Evolutionary conservation across 1,140 invertebrate species (phyloP), one percentile per base, ranked within the genome.

Genomic region (Calliopsis andreniformis): DNA sequence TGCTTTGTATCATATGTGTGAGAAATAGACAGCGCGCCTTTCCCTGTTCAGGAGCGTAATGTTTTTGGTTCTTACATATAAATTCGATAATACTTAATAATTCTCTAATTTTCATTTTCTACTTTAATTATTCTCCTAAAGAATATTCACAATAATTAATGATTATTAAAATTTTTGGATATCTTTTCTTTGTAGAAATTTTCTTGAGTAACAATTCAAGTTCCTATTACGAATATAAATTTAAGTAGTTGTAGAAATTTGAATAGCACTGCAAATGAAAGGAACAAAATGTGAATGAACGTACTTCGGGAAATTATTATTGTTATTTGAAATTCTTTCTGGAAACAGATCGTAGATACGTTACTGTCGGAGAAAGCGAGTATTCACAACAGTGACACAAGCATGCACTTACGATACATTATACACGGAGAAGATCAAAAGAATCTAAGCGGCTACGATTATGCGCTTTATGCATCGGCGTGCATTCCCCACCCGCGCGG

Each of bases 361-460:
- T 53, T 58, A 81, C 62, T 80, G 78, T n/a, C 16, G 45, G 79
- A 81, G 79, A 81, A 81, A 81, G 79, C 79, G 70, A 75, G 49
- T 56, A 63, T 51, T 45, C 62, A 58, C 56, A 25, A 55, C 61
- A 63, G 77, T 67, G 79, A 79, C 69, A 66, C 78, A 68, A 64
- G 35, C 59, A 67, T 64, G 42, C 28, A 78, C 53, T 79, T 67
- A 66, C 45, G 35, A 80, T 79, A 61, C 55, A 35, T 66, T 23
- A 35, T 73, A 73, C 25, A 59, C 20, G n/a, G 30, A 56, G 62
- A 75, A 58, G 64, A 81, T 80, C 64, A 76, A 76, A 69, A 69
- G 70, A 80, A 80, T 69, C 78, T 81, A 80, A 76, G 45, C 63
- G 35, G 28, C 49, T 47, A 76, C 62, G 51, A 81, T 81, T 76